Conservation (phyloP, 2,113 vertebrate species). For the cattle (Bos taurus) region DNA sequence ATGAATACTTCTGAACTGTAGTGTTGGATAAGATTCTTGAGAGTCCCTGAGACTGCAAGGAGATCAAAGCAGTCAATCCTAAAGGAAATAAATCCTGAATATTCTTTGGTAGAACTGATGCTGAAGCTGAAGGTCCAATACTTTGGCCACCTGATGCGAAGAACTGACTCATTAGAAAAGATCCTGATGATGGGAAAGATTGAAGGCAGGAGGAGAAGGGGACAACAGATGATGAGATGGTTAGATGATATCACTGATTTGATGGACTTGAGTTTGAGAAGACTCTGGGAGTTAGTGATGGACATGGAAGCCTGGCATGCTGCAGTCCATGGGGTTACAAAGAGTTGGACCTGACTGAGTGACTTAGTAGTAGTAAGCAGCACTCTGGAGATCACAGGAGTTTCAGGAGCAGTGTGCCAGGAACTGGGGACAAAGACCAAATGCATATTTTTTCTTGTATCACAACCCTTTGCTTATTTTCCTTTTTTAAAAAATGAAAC, state of each 20-base stretch:
- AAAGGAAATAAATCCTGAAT: background rate
- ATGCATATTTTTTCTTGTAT: background rate
- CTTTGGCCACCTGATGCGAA: background rate
- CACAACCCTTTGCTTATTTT: slow-evolving; percentile 1
- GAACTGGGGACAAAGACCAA: background rate
- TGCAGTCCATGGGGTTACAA: background rate
- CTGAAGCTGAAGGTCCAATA: background rate
- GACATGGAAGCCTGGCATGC: background rate
- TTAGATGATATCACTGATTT: background rate
- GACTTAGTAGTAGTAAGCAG: background rate
- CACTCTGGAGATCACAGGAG: background rate
- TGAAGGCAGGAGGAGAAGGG: background rate
- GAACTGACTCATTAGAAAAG: background rate
- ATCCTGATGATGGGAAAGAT: background rate
- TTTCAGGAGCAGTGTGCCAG: background rate
- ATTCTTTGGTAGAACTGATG: background rate
- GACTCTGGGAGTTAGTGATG: background rate
- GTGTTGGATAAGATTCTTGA: background rate
- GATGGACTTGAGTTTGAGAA: background rate
- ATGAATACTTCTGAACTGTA: background rate
- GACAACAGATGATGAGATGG: background rate
- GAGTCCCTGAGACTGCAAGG: background rate
- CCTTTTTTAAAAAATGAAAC: background rate
- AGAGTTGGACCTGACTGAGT: background rate
- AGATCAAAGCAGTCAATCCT: background rate